Percentiles rank a stretch among this genome's conserved stretches.
phyloP scores from a whole-genome alignment of 2,113 vertebrate species.

The Tachycineta bicolor region DNA sequence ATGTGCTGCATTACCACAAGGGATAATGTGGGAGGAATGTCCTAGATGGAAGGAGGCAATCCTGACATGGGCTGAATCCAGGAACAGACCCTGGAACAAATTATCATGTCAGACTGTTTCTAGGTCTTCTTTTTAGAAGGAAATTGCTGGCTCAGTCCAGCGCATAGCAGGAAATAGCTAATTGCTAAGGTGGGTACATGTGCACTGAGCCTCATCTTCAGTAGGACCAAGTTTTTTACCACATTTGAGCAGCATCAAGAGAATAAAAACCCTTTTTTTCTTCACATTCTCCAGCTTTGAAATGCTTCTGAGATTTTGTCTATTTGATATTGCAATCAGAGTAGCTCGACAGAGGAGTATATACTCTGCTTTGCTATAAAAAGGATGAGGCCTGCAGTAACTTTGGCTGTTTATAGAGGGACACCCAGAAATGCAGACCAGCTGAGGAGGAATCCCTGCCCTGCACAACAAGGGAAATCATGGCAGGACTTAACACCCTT shows the following conservation, averaged over 20 bases:
- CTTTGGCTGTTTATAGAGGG: not conserved
- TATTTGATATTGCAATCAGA: not conserved
- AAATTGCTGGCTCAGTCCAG: not conserved
- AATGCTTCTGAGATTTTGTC: not conserved
- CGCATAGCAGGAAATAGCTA: not conserved
- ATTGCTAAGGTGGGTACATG: not conserved
- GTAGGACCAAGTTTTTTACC: not conserved
- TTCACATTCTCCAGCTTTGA: not conserved
- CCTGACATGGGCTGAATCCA: slow-evolving; percentile 21
- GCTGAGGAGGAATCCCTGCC: not conserved
- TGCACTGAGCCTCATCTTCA: not conserved
- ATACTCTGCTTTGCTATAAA: not conserved
- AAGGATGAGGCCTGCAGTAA: not conserved
- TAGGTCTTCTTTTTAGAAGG: not conserved
- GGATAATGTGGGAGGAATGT: slow-evolving; percentile 36
- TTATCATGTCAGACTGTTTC: not conserved
- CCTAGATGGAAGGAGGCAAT: not conserved
- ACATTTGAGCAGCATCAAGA: not conserved
- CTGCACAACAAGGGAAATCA: not conserved
- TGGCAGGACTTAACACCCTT: not conserved
- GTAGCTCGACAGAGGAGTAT: accelerated
- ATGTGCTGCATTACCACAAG: not conserved
- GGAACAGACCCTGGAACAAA: slow-evolving; percentile 47
- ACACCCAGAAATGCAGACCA: not conserved
- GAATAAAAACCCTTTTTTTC: not conserved